Evolutionary conservation across 1,140 invertebrate genomes (phyloP), one percentile per base, ranked within the genome.

Genomic region (Papilio xuthus): DNA sequence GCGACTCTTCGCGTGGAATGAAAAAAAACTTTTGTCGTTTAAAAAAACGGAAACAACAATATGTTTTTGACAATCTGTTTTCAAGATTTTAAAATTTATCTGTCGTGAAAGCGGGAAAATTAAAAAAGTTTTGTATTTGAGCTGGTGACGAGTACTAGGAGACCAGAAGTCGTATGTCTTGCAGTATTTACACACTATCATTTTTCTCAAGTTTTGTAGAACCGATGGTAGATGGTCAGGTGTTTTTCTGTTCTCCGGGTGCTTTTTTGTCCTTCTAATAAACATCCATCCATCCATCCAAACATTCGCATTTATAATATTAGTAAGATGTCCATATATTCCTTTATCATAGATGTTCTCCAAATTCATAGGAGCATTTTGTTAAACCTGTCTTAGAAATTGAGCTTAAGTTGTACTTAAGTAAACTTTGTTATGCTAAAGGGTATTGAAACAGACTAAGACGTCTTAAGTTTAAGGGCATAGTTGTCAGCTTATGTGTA

Each of bases 61-160:
- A n/a, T n/a, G n/a, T n/a, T n/a, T n/a, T n/a, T n/a, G n/a, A n/a
- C n/a, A n/a, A n/a, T n/a, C n/a, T n/a, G n/a, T n/a, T n/a, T n/a
- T n/a, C n/a, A n/a, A n/a, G n/a, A n/a, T n/a, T n/a, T n/a, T n/a
- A n/a, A n/a, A n/a, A n/a, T n/a, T n/a, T n/a, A n/a, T n/a, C n/a
- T 86, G 86, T 89, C 82, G 85, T 81, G 60, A 80, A 83, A 79
- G 79, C 85, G 83, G 84, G 26, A 86, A 86, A 83, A 85, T 82
- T 80, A n/a, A n/a, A n/a, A 79, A 78, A 76, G 69, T 32, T 85
- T 80, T 86, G 85, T 88, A 86, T 88, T 84, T 80, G 78, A 82
- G 81, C 81, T 81, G 85, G 83, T 83, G 83, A 83, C 78, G 77
- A 81, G 85, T 82, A 85, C 85, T 81, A 84, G 84, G 85, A 81